A percentile compares a stretch with the other conserved stretches of the same genome.
Evolutionary conservation across 2,797 vertebrate species (phyloP).

Genomic region (Girardinus metallicus): DNA sequence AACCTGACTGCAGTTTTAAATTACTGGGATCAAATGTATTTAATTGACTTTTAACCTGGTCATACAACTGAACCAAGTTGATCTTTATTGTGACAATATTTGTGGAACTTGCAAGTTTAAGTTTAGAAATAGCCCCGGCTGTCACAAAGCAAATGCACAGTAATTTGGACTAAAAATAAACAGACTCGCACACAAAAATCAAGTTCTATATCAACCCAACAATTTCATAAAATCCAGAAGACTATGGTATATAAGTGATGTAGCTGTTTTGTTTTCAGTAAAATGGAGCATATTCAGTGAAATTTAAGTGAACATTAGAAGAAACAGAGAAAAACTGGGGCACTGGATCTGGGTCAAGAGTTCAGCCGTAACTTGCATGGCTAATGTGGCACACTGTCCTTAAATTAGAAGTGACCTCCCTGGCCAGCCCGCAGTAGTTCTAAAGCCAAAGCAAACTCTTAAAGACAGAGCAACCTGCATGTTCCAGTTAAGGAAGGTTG

Average conservation of each 20-base stretch:
- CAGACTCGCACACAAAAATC: neutral
- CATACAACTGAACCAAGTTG: neutral
- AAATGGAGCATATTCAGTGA: slow-evolving; percentile 23
- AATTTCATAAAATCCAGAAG: slow-evolving; percentile 10
- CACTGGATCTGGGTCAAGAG: slow-evolving; percentile 70
- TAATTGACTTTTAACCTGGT: neutral
- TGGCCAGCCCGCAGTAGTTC: slow-evolving; percentile 34
- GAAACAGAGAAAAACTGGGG: slow-evolving; percentile 35
- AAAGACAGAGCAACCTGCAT: slow-evolving; percentile 30
- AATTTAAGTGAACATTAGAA: slow-evolving; percentile 35
- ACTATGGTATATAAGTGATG: neutral
- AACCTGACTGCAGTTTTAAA: neutral
- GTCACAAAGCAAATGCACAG: neutral
- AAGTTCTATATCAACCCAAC: neutral
- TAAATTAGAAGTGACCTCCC: slow-evolving; percentile 67
- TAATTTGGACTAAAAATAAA: neutral
- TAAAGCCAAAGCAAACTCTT: slow-evolving; percentile 44
- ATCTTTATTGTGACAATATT: neutral
- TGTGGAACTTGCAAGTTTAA: neutral
- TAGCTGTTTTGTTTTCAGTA: slow-evolving; percentile 33
- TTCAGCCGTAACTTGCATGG: slow-evolving; percentile 72
- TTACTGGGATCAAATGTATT: neutral
- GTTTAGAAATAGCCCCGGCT: neutral
- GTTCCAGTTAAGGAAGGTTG: neutral
- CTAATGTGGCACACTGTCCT: slow-evolving; percentile 69